A percentile compares a stretch with the other conserved stretches of the same genome.
Evolutionary conservation across 2,797 vertebrate genomes (phyloP).

Genomic region (Oreochromis grahami): DNA sequence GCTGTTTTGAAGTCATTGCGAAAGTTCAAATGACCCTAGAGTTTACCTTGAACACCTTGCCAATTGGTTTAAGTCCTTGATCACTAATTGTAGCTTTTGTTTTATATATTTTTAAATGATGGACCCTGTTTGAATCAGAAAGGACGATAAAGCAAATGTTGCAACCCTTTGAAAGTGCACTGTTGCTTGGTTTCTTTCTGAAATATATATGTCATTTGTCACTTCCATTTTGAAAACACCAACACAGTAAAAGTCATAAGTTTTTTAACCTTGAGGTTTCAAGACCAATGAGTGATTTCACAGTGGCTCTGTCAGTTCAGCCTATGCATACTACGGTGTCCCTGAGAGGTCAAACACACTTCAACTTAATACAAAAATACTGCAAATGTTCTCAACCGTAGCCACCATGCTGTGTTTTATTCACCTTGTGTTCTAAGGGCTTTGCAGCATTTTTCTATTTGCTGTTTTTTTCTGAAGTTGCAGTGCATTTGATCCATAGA

Average conservation of each 20-base stretch:
- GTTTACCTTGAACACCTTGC: not conserved
- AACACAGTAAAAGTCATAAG: not conserved
- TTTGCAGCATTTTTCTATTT: not conserved
- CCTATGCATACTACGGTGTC: not conserved
- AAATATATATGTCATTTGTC: not conserved
- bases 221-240: not conserved
- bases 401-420: not conserved
- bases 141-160: not conserved
- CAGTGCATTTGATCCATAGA: not conserved
- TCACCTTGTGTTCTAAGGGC: not conserved
- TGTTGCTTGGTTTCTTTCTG: not conserved
- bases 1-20: not conserved
- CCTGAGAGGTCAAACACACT: not conserved
- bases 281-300: not conserved
- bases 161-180: not conserved
- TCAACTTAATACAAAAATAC: not conserved
- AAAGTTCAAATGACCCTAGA: not conserved
- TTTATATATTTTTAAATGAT: not conserved
- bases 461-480: not conserved
- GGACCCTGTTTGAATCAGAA: not conserved
- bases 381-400: not conserved
- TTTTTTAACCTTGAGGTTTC: not conserved
- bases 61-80: not conserved
- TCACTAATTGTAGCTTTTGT: not conserved
- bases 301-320: not conserved